phyloP scores from a whole-genome alignment of 2,888 invertebrate genomes.

The Archips xylosteana region DNA sequence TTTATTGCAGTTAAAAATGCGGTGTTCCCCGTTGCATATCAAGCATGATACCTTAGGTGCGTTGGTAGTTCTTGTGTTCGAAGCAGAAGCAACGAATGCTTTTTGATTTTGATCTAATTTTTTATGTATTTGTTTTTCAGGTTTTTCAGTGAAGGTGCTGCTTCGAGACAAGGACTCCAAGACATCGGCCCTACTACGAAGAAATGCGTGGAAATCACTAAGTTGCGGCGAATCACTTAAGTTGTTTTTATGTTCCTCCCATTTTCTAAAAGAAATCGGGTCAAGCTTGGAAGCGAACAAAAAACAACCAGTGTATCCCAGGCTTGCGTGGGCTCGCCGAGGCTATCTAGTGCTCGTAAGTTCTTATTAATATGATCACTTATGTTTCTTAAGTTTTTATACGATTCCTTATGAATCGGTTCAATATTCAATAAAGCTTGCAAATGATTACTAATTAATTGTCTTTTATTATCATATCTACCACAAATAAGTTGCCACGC shows the following conservation, averaged over 20 bases:
- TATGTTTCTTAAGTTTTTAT: neutral
- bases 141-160: conserved; percentile 4
- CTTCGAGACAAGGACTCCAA: conserved; percentile 10
- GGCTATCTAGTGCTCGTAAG: neutral
- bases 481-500: too few species aligned
- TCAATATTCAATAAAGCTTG: neutral
- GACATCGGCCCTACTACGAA: conserved; percentile 11
- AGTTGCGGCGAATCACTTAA: conserved; percentile 5
- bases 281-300: too few species aligned
- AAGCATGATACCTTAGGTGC: neutral
- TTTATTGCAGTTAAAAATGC: conserved; percentile 8
- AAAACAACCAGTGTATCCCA: too few species aligned
- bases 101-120: conserved; percentile 16
- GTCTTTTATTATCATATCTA: too few species aligned
- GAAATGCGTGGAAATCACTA: neutral
- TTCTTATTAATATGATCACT: conserved; percentile 4
- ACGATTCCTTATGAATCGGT: neutral
- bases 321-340: too few species aligned
- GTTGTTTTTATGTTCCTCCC: conserved; percentile 7
- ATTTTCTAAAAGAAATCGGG: neutral
- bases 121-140: conserved; percentile 20
- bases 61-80: neutral
- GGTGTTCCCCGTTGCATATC: conserved; percentile 10
- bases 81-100: neutral
- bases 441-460: neutral